Conservation (phyloP, 1,140 invertebrate species). For the Coptotermes formosanus region DNA sequence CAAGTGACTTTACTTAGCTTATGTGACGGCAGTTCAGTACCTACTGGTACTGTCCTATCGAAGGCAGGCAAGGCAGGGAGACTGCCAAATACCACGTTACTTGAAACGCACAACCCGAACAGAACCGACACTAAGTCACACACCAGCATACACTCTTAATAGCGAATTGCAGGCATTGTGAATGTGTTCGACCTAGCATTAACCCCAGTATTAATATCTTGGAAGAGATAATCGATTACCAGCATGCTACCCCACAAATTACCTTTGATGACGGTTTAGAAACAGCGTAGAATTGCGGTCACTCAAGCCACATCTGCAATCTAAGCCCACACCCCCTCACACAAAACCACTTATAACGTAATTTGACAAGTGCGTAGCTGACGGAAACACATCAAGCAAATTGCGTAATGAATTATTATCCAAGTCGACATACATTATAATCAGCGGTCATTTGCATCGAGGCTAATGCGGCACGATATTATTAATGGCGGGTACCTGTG, state of each 20-base stretch:
- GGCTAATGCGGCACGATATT: not conserved
- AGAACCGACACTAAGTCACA: no score
- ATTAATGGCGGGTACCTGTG: not conserved
- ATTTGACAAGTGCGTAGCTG: conserved; percentile 5
- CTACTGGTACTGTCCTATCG: no score
- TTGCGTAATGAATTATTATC: conserved; percentile 17
- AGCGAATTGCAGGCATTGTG: not conserved
- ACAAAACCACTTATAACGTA: conserved; percentile 1
- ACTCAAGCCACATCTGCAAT: not conserved
- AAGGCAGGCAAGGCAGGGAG: no score
- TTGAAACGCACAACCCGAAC: no score
- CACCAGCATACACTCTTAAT: no score
- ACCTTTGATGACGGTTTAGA: conserved; percentile 5
- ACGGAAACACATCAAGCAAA: conserved; percentile 12
- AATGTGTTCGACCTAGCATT: not conserved
- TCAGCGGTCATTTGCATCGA: not conserved
- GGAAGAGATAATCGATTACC: not conserved
- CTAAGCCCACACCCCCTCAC: not conserved
- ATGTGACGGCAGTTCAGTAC: no score
- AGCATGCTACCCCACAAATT: not conserved
- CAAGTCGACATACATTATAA: conserved; percentile 1
- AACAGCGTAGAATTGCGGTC: not conserved
- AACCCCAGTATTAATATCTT: not conserved
- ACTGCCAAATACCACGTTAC: no score
- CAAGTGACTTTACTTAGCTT: no score